These are phyloP conservation scores for Acleris laterana DNA, from an alignment of 2,888 invertebrate genomes.

Conservation along the genomic window DNA sequence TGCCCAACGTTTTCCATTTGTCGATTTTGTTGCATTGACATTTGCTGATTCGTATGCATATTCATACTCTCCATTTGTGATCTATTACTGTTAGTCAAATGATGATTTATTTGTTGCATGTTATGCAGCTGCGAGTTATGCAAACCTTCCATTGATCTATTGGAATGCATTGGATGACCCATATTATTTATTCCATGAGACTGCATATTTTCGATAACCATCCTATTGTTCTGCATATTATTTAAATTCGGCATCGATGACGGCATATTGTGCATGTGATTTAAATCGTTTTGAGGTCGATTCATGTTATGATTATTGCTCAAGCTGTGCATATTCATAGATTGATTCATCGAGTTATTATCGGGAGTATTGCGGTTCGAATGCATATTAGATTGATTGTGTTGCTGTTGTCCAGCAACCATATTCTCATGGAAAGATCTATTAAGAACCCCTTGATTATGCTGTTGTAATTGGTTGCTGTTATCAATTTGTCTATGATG, in stretches of 20 bases:
- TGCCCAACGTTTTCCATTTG: conserved; percentile 70
- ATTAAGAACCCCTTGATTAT: conserved; percentile 60
- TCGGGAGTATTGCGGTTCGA: conserved; percentile 72
- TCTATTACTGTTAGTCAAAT: conserved; percentile 63
- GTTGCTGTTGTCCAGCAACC: conserved; percentile 62
- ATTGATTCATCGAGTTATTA: conserved; percentile 69
- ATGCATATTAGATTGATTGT: conserved; percentile 65
- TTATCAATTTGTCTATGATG: conserved; percentile 70
- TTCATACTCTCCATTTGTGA: conserved; percentile 70
- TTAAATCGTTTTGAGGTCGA: conserved; percentile 69
- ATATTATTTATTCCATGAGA: conserved; percentile 69
- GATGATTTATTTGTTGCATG: conserved; percentile 77
- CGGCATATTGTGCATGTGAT: conserved; percentile 75
- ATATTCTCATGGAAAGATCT: conserved; percentile 74
- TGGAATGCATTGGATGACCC: conserved; percentile 72
- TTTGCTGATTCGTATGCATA: conserved; percentile 75
- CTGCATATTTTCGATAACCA: conserved; percentile 78
- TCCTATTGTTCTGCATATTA: conserved; percentile 74
- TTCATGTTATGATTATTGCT: conserved; percentile 66
- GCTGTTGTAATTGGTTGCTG: conserved; percentile 68
- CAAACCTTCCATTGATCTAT: conserved; percentile 72
- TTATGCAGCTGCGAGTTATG: conserved; percentile 73
- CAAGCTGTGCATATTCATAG: conserved; percentile 73
- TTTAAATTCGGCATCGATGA: conserved; percentile 68
- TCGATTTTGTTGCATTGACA: conserved; percentile 73